phyloP scores from a whole-genome alignment of 1,140 invertebrate species.

The Zophobas atratus region DNA sequence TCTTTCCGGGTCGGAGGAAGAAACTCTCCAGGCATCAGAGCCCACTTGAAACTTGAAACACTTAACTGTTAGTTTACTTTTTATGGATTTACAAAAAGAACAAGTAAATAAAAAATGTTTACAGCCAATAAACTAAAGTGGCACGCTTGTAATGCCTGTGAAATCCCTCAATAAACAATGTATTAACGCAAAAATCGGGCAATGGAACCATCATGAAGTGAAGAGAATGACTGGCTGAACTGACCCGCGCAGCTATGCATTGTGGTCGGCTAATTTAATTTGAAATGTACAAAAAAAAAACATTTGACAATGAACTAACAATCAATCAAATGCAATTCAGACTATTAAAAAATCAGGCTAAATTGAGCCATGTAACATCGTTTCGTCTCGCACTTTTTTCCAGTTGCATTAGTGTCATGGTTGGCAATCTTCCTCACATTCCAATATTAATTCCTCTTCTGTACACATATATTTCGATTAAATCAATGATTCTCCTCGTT shows the following conservation, averaged over 20 bases:
- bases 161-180: slow-evolving; percentile 7
- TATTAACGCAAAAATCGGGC: background rate
- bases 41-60: slow-evolving; percentile 3
- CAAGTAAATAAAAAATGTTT: slow-evolving; percentile 22
- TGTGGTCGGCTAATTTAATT: slow-evolving; percentile 35
- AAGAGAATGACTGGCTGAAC: slow-evolving; percentile 18
- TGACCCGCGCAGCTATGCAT: background rate
- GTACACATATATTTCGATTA: background rate
- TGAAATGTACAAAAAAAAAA: slow-evolving; percentile 25
- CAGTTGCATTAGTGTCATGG: too few species aligned
- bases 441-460: too few species aligned
- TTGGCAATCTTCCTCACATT: too few species aligned
- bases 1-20: slow-evolving; percentile 4
- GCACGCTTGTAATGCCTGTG: slow-evolving; percentile 33
- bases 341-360: background rate
- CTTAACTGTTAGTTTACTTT: slow-evolving; percentile 1
- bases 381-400: background rate
- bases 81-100: slow-evolving; percentile 18
- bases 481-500: background rate
- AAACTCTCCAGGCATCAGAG: background rate
- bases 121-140: slow-evolving; percentile 14
- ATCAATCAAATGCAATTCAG: slow-evolving; percentile 27
- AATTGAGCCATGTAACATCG: background rate
- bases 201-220: background rate
- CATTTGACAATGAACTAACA: slow-evolving; percentile 11